Evolutionary conservation across 2,797 vertebrate species (phyloP), one percentile per base, ranked within the genome.

Genomic region (Lepidocolaptes lacrymiger): DNA sequence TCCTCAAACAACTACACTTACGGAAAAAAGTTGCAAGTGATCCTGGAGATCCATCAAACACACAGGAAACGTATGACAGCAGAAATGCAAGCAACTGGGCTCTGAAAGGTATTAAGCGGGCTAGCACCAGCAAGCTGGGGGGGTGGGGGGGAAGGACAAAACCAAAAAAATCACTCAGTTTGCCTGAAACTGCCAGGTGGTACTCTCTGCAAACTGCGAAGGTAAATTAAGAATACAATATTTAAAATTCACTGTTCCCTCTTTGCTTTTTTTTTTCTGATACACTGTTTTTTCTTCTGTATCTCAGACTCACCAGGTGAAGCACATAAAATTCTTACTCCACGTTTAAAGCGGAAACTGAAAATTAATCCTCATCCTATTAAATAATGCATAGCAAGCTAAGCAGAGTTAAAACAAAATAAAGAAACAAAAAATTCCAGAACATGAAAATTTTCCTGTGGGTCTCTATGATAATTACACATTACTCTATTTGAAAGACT

Each of bases 211-310:
- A 54, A 54, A 54, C 52, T 54, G 36, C 58, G 52, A 89, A 91
- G 43, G 54, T 59, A 58, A 95, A 89, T 63, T 82, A 84, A 91
- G 61, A 94, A 89, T 17, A 71, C 8, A 61, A 30, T 81, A 52
- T 79, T 95, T 93, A 88, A 49, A 75, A 74, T 71, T 84, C 85
- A 89, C 49, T 71, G 48, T 74, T 85, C 20, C 73, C 49, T 43
- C 34, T 71, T 67, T 69, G 16, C 19, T 81, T 26, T 81, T 85
- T 80, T 78, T 26, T 87, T 93, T 81, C 64, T 66, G 39, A 80
- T 62, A 66, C 43, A 75, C 21, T 80, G 11, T 7, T 41, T 88
- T 90, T 68, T 34, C 34, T 78, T 78, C 30, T 30, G 0, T 43
- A 72, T 43, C 9, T 62, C 36, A 63, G 67, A 67, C 10, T 69